Evolutionary conservation across 2,888 invertebrate genomes (phyloP), one percentile per base, ranked within the genome.

Genomic region (Anarsia innoxiella): DNA sequence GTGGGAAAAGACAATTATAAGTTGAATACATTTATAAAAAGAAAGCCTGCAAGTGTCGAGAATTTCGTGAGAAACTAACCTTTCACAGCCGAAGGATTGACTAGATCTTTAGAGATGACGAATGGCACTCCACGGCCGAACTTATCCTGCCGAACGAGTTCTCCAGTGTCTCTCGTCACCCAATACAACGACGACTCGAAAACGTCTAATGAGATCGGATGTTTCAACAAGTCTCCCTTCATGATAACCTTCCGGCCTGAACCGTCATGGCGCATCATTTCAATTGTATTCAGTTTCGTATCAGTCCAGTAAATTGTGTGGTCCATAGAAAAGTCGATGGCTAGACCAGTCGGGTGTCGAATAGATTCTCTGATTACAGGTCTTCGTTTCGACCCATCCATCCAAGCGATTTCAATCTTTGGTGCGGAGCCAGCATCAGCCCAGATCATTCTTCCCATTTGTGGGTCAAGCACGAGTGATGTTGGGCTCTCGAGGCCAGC

Each of bases 291-390:
- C 23, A 95, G 79, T 67, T 99, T 99, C 0, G 93, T 91, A 66
- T 99, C 99, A 0, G 93, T 95, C 98, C 99, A 99, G 74, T 94
- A 99, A 10, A 99, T 84, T 0, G 93, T 87, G 62, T 96, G 94
- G 42, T 93, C 93, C 90, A 95, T 95, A 0, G 91, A 88, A 58
- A 92, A 93, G 65, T 99, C 99, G 31, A 99, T 91, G 0, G 96
- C 89, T 6, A 99, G 69, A 0, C 97, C 96, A 0, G 95, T 90
- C 0, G 99, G 99, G 58, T 93, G 93, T 13, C 94, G 88, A 14
- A 99, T 88, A 42, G 89, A 89, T 42, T 94, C 94, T 0, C 91
- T 90, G 4, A 97, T 91, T 2, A 99, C 70, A 0, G 93, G 90
- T 36, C 91, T 86, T 1, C 97, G 88, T 65, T 95, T 93, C 0